Conservation (phyloP, 2,888 invertebrate genomes). For the Mystacides longicornis region DNA sequence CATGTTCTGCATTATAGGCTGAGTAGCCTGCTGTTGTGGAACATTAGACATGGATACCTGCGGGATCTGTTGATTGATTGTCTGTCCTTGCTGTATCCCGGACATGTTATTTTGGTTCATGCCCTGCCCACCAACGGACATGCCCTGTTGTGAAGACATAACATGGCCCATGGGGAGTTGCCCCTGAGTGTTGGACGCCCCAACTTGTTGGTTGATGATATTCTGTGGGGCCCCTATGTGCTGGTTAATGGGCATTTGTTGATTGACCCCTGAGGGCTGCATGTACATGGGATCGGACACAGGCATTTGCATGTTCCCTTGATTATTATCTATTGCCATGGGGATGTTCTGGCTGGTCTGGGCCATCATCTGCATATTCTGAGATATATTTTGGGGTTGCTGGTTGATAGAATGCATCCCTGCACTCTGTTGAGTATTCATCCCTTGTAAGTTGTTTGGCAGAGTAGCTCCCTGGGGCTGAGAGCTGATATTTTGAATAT, state of each 20-base stretch:
- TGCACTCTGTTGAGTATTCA: slow-evolving; percentile 45
- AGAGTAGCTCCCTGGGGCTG: slow-evolving; percentile 54
- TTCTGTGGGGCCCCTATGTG: slow-evolving; percentile 43
- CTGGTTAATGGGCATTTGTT: slow-evolving; percentile 41
- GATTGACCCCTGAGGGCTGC: slow-evolving; percentile 42
- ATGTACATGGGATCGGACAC: slow-evolving; percentile 47
- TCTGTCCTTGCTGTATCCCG: slow-evolving; percentile 23
- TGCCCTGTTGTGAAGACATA: slow-evolving; percentile 21
- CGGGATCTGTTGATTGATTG: slow-evolving; percentile 22
- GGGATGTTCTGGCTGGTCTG: slow-evolving; percentile 48
- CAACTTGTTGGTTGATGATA: slow-evolving; percentile 37
- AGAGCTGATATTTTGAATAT: slow-evolving; percentile 42
- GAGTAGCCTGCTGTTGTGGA: slow-evolving; percentile 21
- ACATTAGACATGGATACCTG: slow-evolving; percentile 22
- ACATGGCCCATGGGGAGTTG: slow-evolving; percentile 42
- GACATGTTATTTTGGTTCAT: slow-evolving; percentile 20
- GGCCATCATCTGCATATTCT: slow-evolving; percentile 53
- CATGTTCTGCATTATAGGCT: slow-evolving; percentile 25
- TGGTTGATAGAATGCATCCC: slow-evolving; percentile 41
- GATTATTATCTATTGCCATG: slow-evolving; percentile 49
- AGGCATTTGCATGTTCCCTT: slow-evolving; percentile 50
- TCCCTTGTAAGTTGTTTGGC: slow-evolving; percentile 50
- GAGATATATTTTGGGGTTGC: slow-evolving; percentile 50
- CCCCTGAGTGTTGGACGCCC: slow-evolving; percentile 19
- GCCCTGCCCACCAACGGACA: slow-evolving; percentile 17